Conservation (phyloP, 1,140 invertebrate genomes). For the Leptopilina boulardi region DNA sequence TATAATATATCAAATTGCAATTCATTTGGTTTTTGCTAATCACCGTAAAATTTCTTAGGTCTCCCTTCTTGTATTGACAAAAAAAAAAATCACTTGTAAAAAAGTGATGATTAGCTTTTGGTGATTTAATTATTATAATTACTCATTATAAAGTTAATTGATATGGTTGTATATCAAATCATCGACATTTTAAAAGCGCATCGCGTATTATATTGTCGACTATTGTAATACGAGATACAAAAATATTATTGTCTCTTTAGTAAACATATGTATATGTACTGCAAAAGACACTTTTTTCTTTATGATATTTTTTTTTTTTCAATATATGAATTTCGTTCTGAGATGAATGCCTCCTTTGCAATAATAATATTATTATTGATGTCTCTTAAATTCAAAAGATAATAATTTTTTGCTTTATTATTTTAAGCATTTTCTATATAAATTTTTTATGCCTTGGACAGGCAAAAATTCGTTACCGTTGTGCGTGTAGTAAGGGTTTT, state of each 20-base stretch:
- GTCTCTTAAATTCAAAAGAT: conserved; percentile 36
- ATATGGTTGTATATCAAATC: conserved; percentile 9
- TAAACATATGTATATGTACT: neutral
- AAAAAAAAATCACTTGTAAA: neutral
- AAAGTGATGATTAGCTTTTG: conserved; percentile 23
- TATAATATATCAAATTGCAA: conserved; percentile 55
- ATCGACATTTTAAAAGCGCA: neutral
- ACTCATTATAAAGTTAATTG: neutral
- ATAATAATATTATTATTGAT: conserved; percentile 29
- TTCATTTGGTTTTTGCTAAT: conserved; percentile 50
- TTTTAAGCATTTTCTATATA: conserved; percentile 33
- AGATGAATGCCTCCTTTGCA: conserved; percentile 1
- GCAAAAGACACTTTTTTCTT: conserved; percentile 6
- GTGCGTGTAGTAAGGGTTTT: conserved; percentile 54
- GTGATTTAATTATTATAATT: conserved; percentile 23
- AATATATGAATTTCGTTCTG: neutral
- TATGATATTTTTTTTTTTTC: neutral
- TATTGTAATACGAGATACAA: conserved; percentile 23
- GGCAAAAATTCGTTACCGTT: conserved; percentile 39
- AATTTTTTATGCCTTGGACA: neutral
- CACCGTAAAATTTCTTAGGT: conserved; percentile 34
- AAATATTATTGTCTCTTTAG: conserved; percentile 31
- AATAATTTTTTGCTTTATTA: conserved; percentile 40
- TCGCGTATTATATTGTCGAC: conserved; percentile 1
- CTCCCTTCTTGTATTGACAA: conserved; percentile 1